phyloP scores from a whole-genome alignment of 2,888 invertebrate species.

The Tridacna gigas region DNA sequence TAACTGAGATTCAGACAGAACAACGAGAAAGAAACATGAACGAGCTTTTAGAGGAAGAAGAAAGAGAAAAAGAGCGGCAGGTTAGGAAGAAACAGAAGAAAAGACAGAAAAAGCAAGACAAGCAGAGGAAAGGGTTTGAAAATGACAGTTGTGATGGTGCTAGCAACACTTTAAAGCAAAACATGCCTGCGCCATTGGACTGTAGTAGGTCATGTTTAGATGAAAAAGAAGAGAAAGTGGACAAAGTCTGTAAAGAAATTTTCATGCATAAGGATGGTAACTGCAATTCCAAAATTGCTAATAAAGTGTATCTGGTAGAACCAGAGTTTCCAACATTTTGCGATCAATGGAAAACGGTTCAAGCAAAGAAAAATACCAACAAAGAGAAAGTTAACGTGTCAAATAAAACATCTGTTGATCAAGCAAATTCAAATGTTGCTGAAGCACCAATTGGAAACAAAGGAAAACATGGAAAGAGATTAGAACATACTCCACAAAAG shows the following conservation, averaged over 20 bases:
- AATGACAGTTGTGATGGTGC: too few species aligned
- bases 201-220: neutral
- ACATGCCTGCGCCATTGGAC: neutral
- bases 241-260: neutral
- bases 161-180: neutral
- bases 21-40: slow-evolving; percentile 68
- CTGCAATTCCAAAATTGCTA: neutral
- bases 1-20: slow-evolving; percentile 57
- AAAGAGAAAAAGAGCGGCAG: slow-evolving; percentile 66
- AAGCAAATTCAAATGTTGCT: neutral
- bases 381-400: slow-evolving; percentile 33
- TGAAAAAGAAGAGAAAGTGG: slow-evolving; percentile 19
- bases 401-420: neutral
- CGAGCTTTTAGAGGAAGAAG: slow-evolving; percentile 72
- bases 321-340: slow-evolving; percentile 1
- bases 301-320: neutral
- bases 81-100: slow-evolving; percentile 74
- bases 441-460: neutral
- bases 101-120: slow-evolving; percentile 59
- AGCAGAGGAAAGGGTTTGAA: slow-evolving; percentile 17
- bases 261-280: neutral
- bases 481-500: neutral
- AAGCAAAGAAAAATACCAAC: slow-evolving; percentile 45
- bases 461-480: slow-evolving; percentile 9
- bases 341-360: slow-evolving; percentile 55